Evolutionary conservation across 2,888 invertebrate species (phyloP), one percentile per base, ranked within the genome.

Genomic region (Hirtodrosophila cameraria): DNA sequence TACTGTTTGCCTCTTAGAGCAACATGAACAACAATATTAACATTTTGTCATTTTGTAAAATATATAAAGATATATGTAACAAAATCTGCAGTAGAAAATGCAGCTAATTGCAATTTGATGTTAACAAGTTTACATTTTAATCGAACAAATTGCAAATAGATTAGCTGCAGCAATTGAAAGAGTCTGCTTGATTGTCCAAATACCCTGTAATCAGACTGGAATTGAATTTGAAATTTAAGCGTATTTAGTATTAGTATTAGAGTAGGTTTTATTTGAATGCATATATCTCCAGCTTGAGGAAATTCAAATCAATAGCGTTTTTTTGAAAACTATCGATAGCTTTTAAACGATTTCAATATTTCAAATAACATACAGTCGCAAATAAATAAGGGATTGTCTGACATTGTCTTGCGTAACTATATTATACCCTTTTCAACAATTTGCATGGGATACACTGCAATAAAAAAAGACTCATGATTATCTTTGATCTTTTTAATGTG

Each of bases 71-170:
- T n/a, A 42, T 8, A 8, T 3, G 8, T 11, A 30, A n/a, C 18
- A 23, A 12, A 42, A 33, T 18, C 35, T 35, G 27, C 27, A 48
- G n/a, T n/a, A 68, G 63, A 63, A 70, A 50, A 61, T 59, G 55
- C 75, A 70, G 65, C 75, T 86, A 88, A 88, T 88, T 88, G 86
- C 86, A 66, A 75, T 82, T 88, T 75, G 87, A 77, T 88, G 88
- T 88, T 86, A 88, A 88, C 87, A 88, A 87, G 75, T 71, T 45
- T 27, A 58, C 52, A 16, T 67, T n/a, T 49, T 57, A 75, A 59
- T 70, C 46, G 62, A 80, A 55, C 75, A 63, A 68, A 77, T 66
- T 72, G 66, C 61, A 64, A 7, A 54, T 52, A 60, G 58, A 35
- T n/a, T n/a, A 54, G 13, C 45, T 15, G 18, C 20, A 23, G n/a